Evolutionary conservation across 2,888 invertebrate species (phyloP), one percentile per base, ranked within the genome.

Genomic region (Hypena proboscidalis): DNA sequence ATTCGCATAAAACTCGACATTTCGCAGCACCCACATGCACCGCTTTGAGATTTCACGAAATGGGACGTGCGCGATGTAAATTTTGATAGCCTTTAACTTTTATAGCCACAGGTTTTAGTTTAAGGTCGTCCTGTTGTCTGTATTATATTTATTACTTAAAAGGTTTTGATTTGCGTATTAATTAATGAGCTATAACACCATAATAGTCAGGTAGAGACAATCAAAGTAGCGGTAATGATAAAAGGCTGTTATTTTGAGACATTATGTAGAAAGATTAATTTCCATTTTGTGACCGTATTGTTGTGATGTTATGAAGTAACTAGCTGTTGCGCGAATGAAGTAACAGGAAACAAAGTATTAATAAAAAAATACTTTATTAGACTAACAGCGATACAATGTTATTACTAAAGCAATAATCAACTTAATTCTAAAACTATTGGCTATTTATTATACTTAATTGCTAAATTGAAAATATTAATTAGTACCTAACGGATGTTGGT

Each of bases 11-110:
- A 77, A 63, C 70, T 69, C 66, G 65, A 73, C 67, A 67, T 76
- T 74, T 68, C 61, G 61, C 59, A 58, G 74, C 81, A 78, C 84
- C 85, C 82, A 83, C 82, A 78, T 81, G 70, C 66, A 76, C 79
- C 74, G 80, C 80, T 77, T 82, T 79, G 78, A 73, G 70, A 77
- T 77, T 81, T 65, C 72, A 70, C 77, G 74, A 87, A 84, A 71
- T 85, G 80, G 86, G 83, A 85, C 89, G 81, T 70, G 71, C 70
- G 66, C 77, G 79, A 83, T 81, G 74, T 80, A 80, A 79, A 83
- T 83, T 84, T 80, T 78, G 81, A 81, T 83, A 85, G 80, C 87
- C 88, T 87, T 87, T 80, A 75, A 74, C 72, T 70, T 81, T 83
- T 80, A 83, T 80, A 77, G 80, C 80, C 77, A 73, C 74, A 71